These are phyloP conservation scores for Malacoraja senta DNA, from an alignment of 2,797 vertebrate species.

Conservation along the genomic window DNA sequence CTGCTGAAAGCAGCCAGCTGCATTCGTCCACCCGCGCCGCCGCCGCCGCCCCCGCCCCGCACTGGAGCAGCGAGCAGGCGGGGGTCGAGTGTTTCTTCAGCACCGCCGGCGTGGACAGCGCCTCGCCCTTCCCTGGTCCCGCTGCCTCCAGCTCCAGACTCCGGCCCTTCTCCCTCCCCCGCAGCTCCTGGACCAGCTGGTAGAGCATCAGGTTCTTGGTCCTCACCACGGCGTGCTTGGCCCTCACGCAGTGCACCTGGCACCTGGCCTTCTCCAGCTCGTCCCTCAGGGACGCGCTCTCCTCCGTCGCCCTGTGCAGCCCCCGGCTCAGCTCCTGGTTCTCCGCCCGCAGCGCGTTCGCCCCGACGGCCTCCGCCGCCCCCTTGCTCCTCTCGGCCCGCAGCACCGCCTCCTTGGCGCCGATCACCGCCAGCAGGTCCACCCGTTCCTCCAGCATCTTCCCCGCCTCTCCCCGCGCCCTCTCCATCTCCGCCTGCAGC, in stretches of 20 bases:
- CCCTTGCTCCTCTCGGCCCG: slow-evolving; percentile 37
- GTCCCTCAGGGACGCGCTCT: slow-evolving; percentile 46
- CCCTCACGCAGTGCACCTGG: slow-evolving; percentile 46
- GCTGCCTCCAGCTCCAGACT: not conserved
- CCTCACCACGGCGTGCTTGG: slow-evolving; percentile 43
- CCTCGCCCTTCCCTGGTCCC: slow-evolving; percentile 44
- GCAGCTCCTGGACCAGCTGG: slow-evolving; percentile 44
- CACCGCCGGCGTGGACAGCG: no score
- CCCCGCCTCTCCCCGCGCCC: slow-evolving; percentile 44
- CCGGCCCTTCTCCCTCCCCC: no score
- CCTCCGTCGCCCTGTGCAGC: slow-evolving; percentile 42
- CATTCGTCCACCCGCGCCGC: slow-evolving; percentile 48
- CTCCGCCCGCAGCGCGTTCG: slow-evolving; percentile 43
- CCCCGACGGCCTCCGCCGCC: slow-evolving; percentile 46
- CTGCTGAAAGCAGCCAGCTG: slow-evolving; percentile 48
- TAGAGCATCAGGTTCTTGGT: slow-evolving; percentile 44
- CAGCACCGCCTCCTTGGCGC: slow-evolving; percentile 43
- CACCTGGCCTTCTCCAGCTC: slow-evolving; percentile 45
- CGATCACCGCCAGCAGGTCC: slow-evolving; percentile 41
- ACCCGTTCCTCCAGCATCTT: slow-evolving; percentile 48
- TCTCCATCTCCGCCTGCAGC: slow-evolving; percentile 51
- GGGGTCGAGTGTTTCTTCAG: slow-evolving; percentile 41
- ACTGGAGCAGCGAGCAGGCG: slow-evolving; percentile 46
- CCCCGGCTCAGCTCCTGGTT: slow-evolving; percentile 45
- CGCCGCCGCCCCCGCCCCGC: no score